Evolutionary conservation across 2,888 invertebrate genomes (phyloP), one percentile per base, ranked within the genome.

Genomic region (Euspilapteryx auroguttella): DNA sequence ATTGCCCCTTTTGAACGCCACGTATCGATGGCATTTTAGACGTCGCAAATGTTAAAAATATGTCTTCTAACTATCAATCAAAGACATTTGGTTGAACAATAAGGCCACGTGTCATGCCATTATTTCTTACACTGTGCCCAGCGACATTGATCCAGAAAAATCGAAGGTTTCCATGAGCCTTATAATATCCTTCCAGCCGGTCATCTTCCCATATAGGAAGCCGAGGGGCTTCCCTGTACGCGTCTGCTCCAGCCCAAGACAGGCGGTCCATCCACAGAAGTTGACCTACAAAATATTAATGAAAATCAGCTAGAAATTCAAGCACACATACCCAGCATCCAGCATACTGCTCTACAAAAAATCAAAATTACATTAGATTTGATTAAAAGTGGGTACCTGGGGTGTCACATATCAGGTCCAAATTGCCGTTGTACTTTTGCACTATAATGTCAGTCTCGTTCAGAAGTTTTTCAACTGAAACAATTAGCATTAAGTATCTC

Each of bases 101-200:
- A n/a, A n/a, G n/a, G n/a, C n/a, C n/a, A n/a, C n/a, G n/a, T n/a
- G n/a, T n/a, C n/a, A n/a, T n/a, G n/a, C n/a, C n/a, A n/a, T n/a
- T n/a, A n/a, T n/a, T n/a, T n/a, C n/a, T n/a, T n/a, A n/a, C 89
- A 81, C 88, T 89, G 46, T 91, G 90, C 14, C 91, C 90, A 32
- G 89, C 85, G 38, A 85, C 71, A 34, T 88, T 79, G 33, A 91
- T 81, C 85, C 87, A 90, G 53, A 85, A 90, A 54, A 90, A 83
- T 27, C 79, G 63, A 27, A 92, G 81, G 38, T 86, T 86, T 29
- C 80, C 80, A 32, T 79, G 78, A 2, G 77, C 62, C 48, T 89
- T 87, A 35, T 80, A 75, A 46, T 86, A 92, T 9, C 88, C 92
- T 50, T 88, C 87, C 21, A 87, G 66, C 20, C 75, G 55, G 27